These are phyloP conservation scores for Hydropotes inermis DNA, from an alignment of 2,113 vertebrate species.

Conservation along the genomic window DNA sequence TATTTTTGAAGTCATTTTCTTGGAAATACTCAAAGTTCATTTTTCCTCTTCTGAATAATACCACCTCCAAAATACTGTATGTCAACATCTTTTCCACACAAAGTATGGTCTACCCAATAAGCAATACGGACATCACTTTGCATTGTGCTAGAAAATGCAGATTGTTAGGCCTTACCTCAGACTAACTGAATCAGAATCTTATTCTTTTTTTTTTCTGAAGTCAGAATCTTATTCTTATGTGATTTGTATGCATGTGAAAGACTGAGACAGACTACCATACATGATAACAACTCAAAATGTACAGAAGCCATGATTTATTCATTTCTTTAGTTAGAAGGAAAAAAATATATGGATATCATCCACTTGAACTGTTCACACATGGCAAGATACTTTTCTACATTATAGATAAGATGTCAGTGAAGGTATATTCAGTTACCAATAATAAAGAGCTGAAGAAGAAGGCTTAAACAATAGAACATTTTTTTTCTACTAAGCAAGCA, in stretches of 20 bases:
- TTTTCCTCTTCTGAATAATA: conserved; percentile 2
- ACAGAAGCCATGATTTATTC: not conserved
- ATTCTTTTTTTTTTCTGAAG: not conserved
- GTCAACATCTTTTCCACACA: not conserved
- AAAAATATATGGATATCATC: not conserved
- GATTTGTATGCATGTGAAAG: not conserved
- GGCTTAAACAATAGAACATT: not conserved
- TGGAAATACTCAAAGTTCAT: not conserved
- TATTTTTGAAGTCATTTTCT: conserved; percentile 8
- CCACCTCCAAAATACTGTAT: not conserved
- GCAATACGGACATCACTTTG: not conserved
- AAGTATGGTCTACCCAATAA: not conserved
- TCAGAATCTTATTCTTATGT: not conserved
- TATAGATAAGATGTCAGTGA: not conserved
- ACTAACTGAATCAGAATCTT: not conserved
- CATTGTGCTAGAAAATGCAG: not conserved
- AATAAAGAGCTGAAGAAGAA: not conserved
- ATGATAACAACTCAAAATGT: not conserved
- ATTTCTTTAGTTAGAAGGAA: not conserved
- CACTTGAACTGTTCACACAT: not conserved
- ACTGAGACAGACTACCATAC: not conserved
- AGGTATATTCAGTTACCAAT: not conserved
- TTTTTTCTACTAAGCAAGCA: not conserved
- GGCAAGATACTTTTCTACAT: not conserved
- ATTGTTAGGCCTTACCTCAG: not conserved